These are phyloP conservation scores for Phragmatobia fuliginosa DNA, from an alignment of 2,888 invertebrate genomes.

Conservation along the genomic window DNA sequence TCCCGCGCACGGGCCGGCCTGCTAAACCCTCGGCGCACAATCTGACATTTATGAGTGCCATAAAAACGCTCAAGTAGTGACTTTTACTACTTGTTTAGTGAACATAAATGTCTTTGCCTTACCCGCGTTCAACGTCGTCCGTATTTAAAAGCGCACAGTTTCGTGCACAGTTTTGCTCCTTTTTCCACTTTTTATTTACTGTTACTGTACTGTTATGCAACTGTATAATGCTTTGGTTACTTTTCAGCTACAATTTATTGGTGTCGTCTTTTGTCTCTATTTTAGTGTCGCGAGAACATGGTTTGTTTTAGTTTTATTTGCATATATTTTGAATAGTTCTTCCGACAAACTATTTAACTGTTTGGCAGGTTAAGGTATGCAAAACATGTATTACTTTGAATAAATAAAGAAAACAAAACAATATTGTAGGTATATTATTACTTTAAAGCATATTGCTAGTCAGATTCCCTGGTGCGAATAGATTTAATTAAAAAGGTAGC, in stretches of 20 bases:
- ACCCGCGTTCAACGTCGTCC: slow-evolving; percentile 83
- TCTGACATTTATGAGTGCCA: slow-evolving; percentile 87
- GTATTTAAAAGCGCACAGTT: slow-evolving; percentile 86
- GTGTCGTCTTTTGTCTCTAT: slow-evolving; percentile 82
- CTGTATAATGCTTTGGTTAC: slow-evolving; percentile 85
- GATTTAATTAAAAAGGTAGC: background rate
- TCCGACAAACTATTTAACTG: too few relatives aligned
- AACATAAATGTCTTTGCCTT: slow-evolving; percentile 88
- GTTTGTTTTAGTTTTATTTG: slow-evolving; percentile 73
- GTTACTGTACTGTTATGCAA: slow-evolving; percentile 84
- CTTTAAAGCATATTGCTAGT: background rate
- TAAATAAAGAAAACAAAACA: too few relatives aligned
- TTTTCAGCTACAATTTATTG: slow-evolving; percentile 83
- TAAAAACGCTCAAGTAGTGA: slow-evolving; percentile 88
- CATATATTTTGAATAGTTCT: slow-evolving; percentile 63
- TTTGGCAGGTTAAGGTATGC: too few relatives aligned
- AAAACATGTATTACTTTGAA: too few relatives aligned
- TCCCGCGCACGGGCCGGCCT: slow-evolving; percentile 67
- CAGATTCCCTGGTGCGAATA: background rate
- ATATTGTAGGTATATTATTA: too few relatives aligned
- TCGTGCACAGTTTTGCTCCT: slow-evolving; percentile 82
- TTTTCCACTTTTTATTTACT: slow-evolving; percentile 84
- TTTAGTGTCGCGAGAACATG: slow-evolving; percentile 76
- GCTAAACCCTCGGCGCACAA: slow-evolving; percentile 83
- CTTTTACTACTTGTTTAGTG: slow-evolving; percentile 88